Percentiles rank a stretch among this genome's conserved stretches.
Conservation (phyloP, 2,888 invertebrate genomes). For the Melipona beecheii region DNA sequence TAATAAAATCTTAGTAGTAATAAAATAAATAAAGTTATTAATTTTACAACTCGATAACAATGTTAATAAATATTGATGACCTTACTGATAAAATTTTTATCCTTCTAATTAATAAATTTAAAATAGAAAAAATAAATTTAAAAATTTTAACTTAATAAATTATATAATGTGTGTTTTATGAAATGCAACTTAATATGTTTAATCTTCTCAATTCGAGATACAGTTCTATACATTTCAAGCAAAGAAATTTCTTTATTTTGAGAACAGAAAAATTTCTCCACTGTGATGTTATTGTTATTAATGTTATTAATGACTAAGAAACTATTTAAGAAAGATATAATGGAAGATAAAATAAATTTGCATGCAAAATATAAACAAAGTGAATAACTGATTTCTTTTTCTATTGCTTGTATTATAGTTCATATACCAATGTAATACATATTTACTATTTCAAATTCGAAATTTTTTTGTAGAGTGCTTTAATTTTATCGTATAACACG, state of each 20-base stretch:
- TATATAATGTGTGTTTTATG: not conserved
- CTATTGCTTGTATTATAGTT: not conserved
- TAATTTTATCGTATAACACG: not conserved
- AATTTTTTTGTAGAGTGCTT: not conserved
- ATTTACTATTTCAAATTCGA: not conserved
- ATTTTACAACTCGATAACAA: too few relatives aligned
- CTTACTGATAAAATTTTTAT: not conserved
- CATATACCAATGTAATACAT: not conserved
- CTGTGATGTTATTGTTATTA: not conserved
- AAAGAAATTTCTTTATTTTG: not conserved
- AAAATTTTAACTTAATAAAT: too few relatives aligned
- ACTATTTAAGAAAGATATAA: not conserved
- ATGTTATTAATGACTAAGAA: not conserved
- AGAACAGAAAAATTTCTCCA: not conserved
- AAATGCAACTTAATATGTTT: not conserved
- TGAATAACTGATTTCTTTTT: not conserved
- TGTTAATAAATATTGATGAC: not conserved
- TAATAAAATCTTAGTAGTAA: not conserved
- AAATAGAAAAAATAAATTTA: not conserved
- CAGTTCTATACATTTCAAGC: not conserved
- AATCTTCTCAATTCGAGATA: not conserved
- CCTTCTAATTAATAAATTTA: not conserved
- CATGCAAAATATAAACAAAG: not conserved
- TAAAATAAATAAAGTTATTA: too few relatives aligned
- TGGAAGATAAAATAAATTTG: not conserved